A percentile compares a stretch with the other conserved stretches of the same genome.
Evolutionary conservation across 2,888 invertebrate species (phyloP).

Genomic region (Chaitophorus viminalis): DNA sequence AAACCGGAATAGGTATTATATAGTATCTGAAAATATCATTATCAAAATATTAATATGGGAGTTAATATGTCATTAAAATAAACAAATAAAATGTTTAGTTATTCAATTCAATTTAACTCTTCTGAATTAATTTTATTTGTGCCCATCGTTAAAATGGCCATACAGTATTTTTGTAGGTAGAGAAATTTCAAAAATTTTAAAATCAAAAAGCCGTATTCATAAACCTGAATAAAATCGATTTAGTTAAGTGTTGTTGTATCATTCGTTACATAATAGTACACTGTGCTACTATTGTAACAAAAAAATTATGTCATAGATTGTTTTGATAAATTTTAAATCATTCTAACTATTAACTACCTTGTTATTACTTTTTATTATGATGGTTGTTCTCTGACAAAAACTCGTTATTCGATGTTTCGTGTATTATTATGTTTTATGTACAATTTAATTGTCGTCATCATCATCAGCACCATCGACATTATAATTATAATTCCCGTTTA

Average conservation of each 20-base stretch:
- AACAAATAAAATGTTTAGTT: no score
- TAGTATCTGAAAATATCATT: no score
- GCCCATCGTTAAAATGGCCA: no score
- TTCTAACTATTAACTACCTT: no score
- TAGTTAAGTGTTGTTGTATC: not conserved
- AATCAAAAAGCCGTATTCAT: not conserved
- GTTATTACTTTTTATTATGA: not conserved
- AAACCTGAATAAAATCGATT: not conserved
- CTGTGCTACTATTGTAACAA: not conserved
- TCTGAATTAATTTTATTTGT: no score
- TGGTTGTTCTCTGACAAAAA: not conserved
- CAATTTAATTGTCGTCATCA: conserved; percentile 2
- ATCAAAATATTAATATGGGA: no score
- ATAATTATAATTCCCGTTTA: conserved; percentile 16
- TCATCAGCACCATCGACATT: not conserved
- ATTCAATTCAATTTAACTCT: no score
- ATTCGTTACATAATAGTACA: not conserved
- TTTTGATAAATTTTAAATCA: not conserved
- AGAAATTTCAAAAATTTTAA: not conserved
- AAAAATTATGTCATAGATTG: not conserved
- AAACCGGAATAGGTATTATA: no score
- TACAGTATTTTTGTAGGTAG: not conserved
- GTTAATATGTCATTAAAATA: no score
- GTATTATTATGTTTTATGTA: not conserved
- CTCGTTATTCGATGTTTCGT: not conserved